Percentiles rank a stretch among this genome's conserved stretches.
Conservation (phyloP, 1,140 invertebrate genomes). For the Zaprionus lachaisei region DNA sequence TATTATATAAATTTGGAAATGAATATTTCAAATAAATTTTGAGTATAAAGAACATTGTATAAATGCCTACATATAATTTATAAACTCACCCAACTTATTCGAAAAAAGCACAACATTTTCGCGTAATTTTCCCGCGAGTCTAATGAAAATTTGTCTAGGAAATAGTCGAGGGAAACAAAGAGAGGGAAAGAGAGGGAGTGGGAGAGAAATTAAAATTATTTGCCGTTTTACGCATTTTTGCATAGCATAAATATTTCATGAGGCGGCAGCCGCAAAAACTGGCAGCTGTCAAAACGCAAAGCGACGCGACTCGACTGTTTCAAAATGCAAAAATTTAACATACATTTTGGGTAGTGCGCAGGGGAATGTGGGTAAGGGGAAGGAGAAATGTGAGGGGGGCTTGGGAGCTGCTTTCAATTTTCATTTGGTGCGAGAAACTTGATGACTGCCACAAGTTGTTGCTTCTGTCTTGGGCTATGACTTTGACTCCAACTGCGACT, state of each 20-base stretch:
- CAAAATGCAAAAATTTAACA: conserved; percentile 56
- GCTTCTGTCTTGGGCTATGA: conserved; percentile 11
- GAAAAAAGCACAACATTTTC: not conserved
- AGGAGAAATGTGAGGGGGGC: not conserved
- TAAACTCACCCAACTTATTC: not conserved
- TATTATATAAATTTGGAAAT: not conserved
- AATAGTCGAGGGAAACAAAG: not conserved
- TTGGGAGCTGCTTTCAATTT: conserved; percentile 49
- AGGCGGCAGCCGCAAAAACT: conserved; percentile 68
- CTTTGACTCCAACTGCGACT: conserved; percentile 3
- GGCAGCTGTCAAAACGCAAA: conserved; percentile 76
- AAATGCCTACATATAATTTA: too few relatives aligned
- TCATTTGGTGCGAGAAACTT: conserved; percentile 56
- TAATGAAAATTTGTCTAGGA: conserved; percentile 6
- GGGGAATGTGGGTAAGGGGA: not conserved
- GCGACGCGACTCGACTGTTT: conserved; percentile 46
- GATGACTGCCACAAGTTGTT: conserved; percentile 57
- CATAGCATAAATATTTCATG: conserved; percentile 78
- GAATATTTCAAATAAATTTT: not conserved
- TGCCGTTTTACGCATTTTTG: conserved; percentile 56
- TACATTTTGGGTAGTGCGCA: conserved; percentile 39
- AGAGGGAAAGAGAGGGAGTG: not conserved
- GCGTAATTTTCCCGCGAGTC: conserved; percentile 9
- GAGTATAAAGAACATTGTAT: not conserved
- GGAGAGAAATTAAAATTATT: conserved; percentile 62